Evolutionary conservation across 2,797 vertebrate species (phyloP), one percentile per base, ranked within the genome.

Genomic region (Hylomyscus alleni): DNA sequence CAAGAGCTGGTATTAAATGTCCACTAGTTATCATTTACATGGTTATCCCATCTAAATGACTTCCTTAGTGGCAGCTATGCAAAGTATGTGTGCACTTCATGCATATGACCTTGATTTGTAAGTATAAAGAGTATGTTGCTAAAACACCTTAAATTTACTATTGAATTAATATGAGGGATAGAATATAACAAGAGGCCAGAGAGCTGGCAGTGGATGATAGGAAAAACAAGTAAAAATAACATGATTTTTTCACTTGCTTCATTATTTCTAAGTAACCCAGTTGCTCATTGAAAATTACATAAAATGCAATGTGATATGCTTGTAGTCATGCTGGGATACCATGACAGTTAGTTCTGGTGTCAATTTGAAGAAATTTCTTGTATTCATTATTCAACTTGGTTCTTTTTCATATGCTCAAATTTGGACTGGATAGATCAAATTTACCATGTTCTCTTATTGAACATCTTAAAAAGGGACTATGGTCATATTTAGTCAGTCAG

Each of bases 221-320:
- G 37, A 86, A 80, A 80, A 60, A 34, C 58, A 50, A 52, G 3
- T 31, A 14, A 58, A 29, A 58, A 69, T 44, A 58, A 65, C 62
- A 10, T 89, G 20, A 58, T 52, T n/a, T 1, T 44, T 90, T 4
- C 8, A 73, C 77, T 94, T 95, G 77, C 2, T 54, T 86, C 11
- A 80, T 60, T 91, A 81, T 91, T 94, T 69, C 34, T 77, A 91
- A 94, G 26, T 78, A 83, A 75, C 6, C 65, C 40, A 94, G 76
- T 20, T 14, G 26, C 54, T 93, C 89, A 94, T 19, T 52, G 17
- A 40, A 72, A 87, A 37, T 82, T 85, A 62, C 72, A 19, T 29
- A 13, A 90, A 94, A 91, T 50, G 8, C 4, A 94, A 89, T 37
- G 6, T 6, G 11, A 47, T 37, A 0, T 34, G 0, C 24, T 60